Percentiles rank a stretch among this genome's conserved stretches.
Conservation (phyloP, 2,797 vertebrate genomes). For the Cheirogaleus major region DNA sequence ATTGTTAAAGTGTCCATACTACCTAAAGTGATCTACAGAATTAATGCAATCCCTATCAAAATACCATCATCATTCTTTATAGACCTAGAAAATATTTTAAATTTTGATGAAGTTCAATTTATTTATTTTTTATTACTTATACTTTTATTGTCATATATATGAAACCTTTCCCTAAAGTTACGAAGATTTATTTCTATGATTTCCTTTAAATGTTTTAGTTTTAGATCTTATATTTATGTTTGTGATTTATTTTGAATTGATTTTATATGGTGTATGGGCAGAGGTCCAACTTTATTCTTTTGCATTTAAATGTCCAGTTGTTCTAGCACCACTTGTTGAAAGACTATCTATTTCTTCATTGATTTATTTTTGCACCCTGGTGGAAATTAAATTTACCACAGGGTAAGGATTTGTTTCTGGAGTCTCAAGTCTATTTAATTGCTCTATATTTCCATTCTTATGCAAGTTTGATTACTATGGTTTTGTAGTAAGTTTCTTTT, state of each 20-base stretch:
- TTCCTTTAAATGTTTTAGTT: background rate
- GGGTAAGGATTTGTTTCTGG: background rate
- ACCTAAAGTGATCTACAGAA: too few species aligned
- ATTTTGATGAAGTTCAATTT: too few species aligned
- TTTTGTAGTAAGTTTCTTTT: background rate
- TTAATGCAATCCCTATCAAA: too few species aligned
- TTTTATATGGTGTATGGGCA: background rate
- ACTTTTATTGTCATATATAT: too few species aligned
- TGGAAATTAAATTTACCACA: background rate
- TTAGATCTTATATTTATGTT: background rate
- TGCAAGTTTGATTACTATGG: background rate
- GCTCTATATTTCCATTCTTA: background rate
- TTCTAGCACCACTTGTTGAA: background rate
- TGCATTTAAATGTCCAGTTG: background rate
- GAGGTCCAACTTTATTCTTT: background rate
- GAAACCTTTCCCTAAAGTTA: background rate
- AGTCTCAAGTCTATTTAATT: background rate
- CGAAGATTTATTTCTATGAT: background rate
- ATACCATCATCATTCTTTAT: too few species aligned
- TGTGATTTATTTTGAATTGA: background rate
- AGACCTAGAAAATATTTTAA: too few species aligned
- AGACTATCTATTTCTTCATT: background rate
- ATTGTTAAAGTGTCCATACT: too few species aligned
- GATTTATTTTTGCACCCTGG: background rate
- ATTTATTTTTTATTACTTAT: too few species aligned